A percentile compares a stretch with the other conserved stretches of the same genome.
Conservation (phyloP, 2,797 vertebrate genomes). For the Sebastes taczanowskii region DNA sequence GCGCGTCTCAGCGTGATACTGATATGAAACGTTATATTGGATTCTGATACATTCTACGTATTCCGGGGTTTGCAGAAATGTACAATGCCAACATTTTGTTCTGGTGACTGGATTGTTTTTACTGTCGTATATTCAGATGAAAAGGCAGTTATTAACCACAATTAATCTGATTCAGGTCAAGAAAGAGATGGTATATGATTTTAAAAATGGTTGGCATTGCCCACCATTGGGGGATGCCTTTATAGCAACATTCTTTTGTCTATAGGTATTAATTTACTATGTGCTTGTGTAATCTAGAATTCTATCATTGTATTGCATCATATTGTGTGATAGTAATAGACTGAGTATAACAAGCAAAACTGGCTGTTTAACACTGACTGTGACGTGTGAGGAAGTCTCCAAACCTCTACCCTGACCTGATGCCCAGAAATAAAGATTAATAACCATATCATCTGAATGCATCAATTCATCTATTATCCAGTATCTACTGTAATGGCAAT, state of each 20-base stretch:
- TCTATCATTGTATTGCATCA: neutral
- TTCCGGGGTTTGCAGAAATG: too few relatives aligned
- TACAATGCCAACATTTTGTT: too few relatives aligned
- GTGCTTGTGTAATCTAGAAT: neutral
- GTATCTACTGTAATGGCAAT: constrained; percentile 32
- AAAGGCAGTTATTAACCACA: neutral
- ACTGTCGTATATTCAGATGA: neutral
- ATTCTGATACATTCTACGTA: too few relatives aligned
- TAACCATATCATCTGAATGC: constrained; percentile 24
- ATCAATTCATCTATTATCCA: constrained; percentile 16
- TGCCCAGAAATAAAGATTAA: neutral
- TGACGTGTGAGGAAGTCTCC: neutral
- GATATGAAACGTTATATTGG: too few relatives aligned
- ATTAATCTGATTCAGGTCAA: neutral
- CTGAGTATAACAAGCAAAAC: neutral
- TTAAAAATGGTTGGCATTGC: neutral
- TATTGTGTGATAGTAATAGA: neutral
- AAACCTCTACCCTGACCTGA: neutral
- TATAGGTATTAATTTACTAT: too few relatives aligned
- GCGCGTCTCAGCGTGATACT: too few relatives aligned
- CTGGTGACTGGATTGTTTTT: neutral
- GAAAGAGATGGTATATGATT: neutral
- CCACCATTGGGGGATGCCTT: neutral
- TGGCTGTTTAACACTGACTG: neutral
- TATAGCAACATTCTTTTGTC: too few relatives aligned